Conservation (phyloP, 2,797 vertebrate species). For the Galago senegalensis region DNA sequence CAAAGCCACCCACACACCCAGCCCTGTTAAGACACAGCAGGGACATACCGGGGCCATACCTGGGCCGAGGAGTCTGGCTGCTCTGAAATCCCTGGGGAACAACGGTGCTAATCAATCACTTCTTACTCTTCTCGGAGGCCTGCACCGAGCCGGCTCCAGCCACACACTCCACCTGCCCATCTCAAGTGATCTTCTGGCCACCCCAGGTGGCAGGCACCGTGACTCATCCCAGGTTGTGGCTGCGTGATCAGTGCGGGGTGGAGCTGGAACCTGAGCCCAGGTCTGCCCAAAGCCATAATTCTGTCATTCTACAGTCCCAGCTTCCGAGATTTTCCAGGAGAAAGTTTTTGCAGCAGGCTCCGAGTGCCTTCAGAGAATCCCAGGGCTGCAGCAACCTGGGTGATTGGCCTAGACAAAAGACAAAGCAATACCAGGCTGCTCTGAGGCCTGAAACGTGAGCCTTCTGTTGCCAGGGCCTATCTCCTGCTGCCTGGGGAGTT, state of each 20-base stretch:
- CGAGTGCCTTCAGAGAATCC: background rate
- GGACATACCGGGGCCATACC: background rate
- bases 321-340: conserved; percentile 2
- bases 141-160: background rate
- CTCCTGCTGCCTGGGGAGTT: background rate
- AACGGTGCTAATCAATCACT: background rate
- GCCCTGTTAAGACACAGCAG: background rate
- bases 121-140: background rate
- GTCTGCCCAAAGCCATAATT: accelerated
- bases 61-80: background rate
- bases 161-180: background rate
- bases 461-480: background rate
- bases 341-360: background rate
- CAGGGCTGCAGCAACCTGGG: background rate
- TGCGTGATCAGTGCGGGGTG: background rate
- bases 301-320: background rate
- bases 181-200: background rate
- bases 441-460: background rate
- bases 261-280: background rate
- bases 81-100: background rate
- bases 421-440: background rate
- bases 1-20: background rate
- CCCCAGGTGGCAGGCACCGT: background rate
- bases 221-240: accelerated
- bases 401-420: background rate